A percentile compares a stretch with the other conserved stretches of the same genome.
These are phyloP conservation scores for Phocoena phocoena DNA, from an alignment of 2,113 vertebrate genomes.

Conservation along the genomic window DNA sequence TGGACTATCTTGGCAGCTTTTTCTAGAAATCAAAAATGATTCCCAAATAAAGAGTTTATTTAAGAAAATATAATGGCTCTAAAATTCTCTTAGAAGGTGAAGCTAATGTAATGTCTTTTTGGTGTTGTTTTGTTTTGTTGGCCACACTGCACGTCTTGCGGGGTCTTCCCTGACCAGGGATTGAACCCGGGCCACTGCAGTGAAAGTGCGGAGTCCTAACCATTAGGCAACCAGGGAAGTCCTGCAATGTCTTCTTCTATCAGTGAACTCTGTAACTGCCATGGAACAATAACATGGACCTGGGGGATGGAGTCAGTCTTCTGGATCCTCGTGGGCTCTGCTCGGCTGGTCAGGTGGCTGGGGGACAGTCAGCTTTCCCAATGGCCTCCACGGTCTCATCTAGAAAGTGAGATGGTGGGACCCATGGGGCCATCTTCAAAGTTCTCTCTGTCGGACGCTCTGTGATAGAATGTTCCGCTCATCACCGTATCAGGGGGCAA, in stretches of 20 bases:
- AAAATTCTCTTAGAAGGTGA: background rate
- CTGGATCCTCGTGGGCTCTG: background rate
- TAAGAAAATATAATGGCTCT: background rate
- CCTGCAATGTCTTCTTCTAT: background rate
- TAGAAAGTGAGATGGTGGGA: too few relatives aligned
- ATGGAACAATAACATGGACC: fast-evolving
- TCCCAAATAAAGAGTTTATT: background rate
- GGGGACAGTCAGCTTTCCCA: background rate
- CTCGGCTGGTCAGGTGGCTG: fast-evolving
- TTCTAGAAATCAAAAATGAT: background rate
- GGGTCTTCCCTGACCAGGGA: background rate
- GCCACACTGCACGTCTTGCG: fast-evolving
- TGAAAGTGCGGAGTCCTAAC: background rate
- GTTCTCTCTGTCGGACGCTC: background rate
- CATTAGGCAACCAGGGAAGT: background rate
- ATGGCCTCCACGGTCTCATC: background rate
- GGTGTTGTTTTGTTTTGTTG: too few relatives aligned
- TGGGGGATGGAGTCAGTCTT: fast-evolving
- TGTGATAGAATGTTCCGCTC: fast-evolving
- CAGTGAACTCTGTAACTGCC: background rate
- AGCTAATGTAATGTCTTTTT: background rate
- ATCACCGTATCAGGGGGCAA: fast-evolving
- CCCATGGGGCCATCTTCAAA: fast-evolving
- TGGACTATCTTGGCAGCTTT: background rate
- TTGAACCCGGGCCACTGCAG: fast-evolving